These are phyloP conservation scores for Vipera latastei DNA, from an alignment of 2,797 vertebrate species.

Conservation along the genomic window DNA sequence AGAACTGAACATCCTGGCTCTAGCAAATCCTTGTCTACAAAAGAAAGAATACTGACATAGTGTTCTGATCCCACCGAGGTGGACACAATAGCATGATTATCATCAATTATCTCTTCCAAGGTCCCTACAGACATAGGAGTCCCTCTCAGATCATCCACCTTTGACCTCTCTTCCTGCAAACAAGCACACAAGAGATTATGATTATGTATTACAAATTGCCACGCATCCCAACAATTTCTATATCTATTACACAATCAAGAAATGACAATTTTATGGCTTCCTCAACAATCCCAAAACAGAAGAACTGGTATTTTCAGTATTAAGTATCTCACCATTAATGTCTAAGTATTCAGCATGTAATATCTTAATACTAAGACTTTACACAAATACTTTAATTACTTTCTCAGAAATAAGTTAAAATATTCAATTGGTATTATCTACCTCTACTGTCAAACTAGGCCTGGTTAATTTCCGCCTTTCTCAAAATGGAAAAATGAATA, in stretches of 20 bases:
- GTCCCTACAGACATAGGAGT: conserved; percentile 98
- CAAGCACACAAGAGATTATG: conserved; percentile 8
- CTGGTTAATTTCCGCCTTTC: background rate
- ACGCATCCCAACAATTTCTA: background rate
- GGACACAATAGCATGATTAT: conserved; percentile 97
- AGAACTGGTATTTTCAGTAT: background rate
- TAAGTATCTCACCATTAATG: background rate
- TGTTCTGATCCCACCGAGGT: conserved; percentile 97
- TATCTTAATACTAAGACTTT: background rate
- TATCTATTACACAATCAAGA: background rate
- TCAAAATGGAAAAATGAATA: background rate
- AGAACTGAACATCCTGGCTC: conserved; percentile 97
- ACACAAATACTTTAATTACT: background rate
- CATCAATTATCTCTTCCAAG: conserved; percentile 97
- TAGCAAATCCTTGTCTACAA: conserved; percentile 95
- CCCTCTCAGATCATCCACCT: conserved; percentile 96
- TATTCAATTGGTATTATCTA: background rate
- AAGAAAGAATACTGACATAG: conserved; percentile 97
- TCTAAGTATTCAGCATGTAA: background rate
- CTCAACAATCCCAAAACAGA: background rate
- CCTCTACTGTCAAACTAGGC: background rate
- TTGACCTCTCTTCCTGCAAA: conserved; percentile 92
- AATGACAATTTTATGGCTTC: background rate
- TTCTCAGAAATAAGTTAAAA: background rate
- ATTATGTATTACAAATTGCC: background rate